These are phyloP conservation scores for Orthonyx spaldingii DNA, from an alignment of 2,113 vertebrate species.

Conservation along the genomic window DNA sequence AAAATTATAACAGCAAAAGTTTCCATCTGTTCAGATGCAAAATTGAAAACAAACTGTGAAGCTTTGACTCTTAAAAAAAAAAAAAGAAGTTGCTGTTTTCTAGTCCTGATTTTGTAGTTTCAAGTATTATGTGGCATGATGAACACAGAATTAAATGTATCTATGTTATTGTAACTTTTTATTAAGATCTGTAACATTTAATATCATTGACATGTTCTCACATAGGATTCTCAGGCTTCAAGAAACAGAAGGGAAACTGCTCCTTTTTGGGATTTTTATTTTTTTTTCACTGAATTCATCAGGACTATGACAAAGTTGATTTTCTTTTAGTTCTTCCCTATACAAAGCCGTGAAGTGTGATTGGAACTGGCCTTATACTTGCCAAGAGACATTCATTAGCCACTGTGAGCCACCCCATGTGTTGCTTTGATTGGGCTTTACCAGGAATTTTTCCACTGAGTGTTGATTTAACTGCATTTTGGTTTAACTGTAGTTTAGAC, in stretches of 20 bases:
- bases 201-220: not conserved
- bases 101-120: not conserved
- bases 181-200: not conserved
- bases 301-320: not conserved
- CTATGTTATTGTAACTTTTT: not conserved
- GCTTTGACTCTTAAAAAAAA: not conserved
- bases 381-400: not conserved
- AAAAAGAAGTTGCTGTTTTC: not conserved
- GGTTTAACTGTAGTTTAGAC: not conserved
- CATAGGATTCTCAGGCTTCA: not conserved
- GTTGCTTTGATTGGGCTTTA: not conserved
- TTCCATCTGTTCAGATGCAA: constrained; percentile 31
- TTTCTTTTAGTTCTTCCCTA: not conserved
- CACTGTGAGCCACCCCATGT: not conserved
- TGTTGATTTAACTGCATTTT: not conserved
- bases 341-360: not conserved
- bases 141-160: not conserved
- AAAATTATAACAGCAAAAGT: not conserved
- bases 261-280: not conserved
- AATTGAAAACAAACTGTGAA: constrained; percentile 30
- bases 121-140: not conserved
- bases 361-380: not conserved
- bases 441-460: not conserved
- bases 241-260: not conserved
- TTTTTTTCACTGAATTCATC: not conserved